Base-by-base conservation (phyloP, 2,888 invertebrate species). In the Lottia scabra region DNA sequence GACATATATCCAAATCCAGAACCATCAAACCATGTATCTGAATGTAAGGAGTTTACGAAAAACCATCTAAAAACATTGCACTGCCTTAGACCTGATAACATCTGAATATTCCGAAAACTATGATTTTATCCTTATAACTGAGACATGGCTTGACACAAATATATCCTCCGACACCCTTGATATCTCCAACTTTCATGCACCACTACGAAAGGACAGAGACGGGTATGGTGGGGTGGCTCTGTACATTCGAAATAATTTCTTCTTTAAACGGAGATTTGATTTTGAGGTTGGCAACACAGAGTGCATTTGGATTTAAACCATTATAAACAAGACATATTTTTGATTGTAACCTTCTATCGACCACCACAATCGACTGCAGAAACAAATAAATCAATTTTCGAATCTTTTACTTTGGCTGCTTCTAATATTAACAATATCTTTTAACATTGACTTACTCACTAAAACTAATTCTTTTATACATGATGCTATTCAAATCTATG, bases 221-320 rank as follows among this genome's bases (percentile, higher is more conserved):
- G 19, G 23, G 56, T n/a, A 23, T 56, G 56, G 56, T 6, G 56
- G 56, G n/a, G 12, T 56, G n/a, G 56, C 56, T 19, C 19, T 56
- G 19, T 56, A 56, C 19, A 56, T 56, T 56, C n/a, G 56, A 56
- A 56, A 56, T 13, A 19, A n/a, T 56, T 23, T 19, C 23, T 56
- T 23, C 12, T 56, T 19, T 56, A 56, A 19, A 56, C n/a, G 56
- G 23, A n/a, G 56, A n/a, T 56, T n/a, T 23, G 56, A 56, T 23
- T 13, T 56, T 19, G 56, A 56, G 23, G 19, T 56, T 56, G 56
- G n/a, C 56, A 56, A 56, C 13, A 56, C n/a, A n/a, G 56, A 56
- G n/a, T 56, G 56, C 56, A 23, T 56, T 56, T 56, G 56, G 56
- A n/a, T 56, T 56, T 19, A 56, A 56, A 56, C 23, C 56, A 56